phyloP scores from a whole-genome alignment of 2,113 vertebrate species.

The Mola mola region DNA sequence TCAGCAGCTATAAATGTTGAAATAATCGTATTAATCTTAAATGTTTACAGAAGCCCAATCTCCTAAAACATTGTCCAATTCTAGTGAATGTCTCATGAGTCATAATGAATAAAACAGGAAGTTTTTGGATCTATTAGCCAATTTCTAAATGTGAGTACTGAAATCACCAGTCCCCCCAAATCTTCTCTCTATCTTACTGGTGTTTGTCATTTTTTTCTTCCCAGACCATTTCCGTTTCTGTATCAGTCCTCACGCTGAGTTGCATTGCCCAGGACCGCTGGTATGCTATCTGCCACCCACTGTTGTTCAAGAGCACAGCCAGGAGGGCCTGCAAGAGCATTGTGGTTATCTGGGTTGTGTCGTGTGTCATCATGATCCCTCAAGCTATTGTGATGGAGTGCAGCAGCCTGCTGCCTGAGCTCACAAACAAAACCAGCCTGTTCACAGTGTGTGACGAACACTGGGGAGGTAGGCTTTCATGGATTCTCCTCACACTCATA shows the following conservation, averaged over 20 bases:
- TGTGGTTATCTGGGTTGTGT: constrained; percentile 93
- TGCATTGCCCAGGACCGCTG: constrained; percentile 97
- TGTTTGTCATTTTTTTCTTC: constrained; percentile 5
- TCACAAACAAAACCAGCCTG: constrained; percentile 95
- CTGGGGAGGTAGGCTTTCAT: constrained; percentile 87
- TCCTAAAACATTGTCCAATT: too few species aligned
- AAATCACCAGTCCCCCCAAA: background rate
- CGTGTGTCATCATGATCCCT: constrained; percentile 95
- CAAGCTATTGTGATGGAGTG: constrained; percentile 97
- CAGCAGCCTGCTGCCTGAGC: constrained; percentile 89
- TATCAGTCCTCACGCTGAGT: constrained; percentile 95
- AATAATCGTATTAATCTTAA: too few species aligned
- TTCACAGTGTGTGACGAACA: constrained; percentile 97
- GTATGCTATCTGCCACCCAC: constrained; percentile 97
- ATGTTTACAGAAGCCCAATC: too few species aligned
- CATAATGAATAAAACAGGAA: background rate
- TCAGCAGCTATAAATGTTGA: too few species aligned
- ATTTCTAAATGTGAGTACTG: too few species aligned
- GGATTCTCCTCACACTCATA: background rate
- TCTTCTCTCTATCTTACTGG: background rate
- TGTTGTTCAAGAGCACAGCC: constrained; percentile 98
- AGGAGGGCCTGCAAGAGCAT: constrained; percentile 93
- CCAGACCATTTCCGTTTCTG: constrained; percentile 95
- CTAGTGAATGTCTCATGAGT: too few species aligned
- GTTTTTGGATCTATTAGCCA: background rate